Evolutionary conservation across 2,888 invertebrate genomes (phyloP).

Genomic region (Sarcophaga carnaria): DNA sequence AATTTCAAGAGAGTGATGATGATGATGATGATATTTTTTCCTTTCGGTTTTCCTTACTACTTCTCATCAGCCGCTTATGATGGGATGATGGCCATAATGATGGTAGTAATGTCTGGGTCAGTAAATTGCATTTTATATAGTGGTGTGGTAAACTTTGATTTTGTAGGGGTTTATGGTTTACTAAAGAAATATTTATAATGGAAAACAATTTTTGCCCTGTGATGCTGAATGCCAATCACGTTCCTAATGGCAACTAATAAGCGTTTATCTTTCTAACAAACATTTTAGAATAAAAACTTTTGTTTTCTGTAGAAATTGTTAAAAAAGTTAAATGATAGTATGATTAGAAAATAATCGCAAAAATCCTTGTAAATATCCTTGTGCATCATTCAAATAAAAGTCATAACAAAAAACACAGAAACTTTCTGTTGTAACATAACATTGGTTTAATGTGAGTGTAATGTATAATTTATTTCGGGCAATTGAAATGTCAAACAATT

Average conservation of each 20-base stretch:
- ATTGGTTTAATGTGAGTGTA: no score
- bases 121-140: slow-evolving; percentile 66
- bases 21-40: background rate
- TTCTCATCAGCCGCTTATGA: slow-evolving; percentile 6
- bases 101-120: slow-evolving; percentile 60
- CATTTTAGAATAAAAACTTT: background rate
- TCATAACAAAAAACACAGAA: no score
- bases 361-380: no score
- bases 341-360: no score
- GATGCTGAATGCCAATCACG: slow-evolving; percentile 26
- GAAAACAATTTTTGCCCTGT: slow-evolving; percentile 20
- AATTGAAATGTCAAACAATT: no score
- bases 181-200: background rate
- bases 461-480: no score
- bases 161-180: slow-evolving; percentile 63
- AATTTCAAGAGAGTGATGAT: slow-evolving; percentile 19
- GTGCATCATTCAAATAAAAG: no score
- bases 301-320: background rate
- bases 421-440: no score
- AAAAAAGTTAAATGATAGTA: no score
- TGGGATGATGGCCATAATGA: slow-evolving; percentile 2
- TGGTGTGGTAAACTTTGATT: slow-evolving; percentile 69
- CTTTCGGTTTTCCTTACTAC: background rate
- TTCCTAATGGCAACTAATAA: slow-evolving; percentile 40
- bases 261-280: background rate